Evolutionary conservation across 1,140 invertebrate species (phyloP).

Genomic region (Steinernema khuongi): DNA sequence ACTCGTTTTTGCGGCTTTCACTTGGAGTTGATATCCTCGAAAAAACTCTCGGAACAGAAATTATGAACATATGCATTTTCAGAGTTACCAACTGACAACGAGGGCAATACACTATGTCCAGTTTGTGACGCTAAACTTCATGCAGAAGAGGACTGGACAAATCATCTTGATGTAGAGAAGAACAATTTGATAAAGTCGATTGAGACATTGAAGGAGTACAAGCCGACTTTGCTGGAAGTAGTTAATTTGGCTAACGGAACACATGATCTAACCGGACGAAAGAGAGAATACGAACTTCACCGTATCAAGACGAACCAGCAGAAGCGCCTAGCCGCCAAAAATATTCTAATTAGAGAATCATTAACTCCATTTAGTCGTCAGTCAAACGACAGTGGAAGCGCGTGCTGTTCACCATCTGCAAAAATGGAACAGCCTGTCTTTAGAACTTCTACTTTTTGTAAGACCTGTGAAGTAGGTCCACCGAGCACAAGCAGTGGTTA

Average conservation of each 20-base stretch:
- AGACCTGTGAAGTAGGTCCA: neutral
- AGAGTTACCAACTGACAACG: constrained; percentile 7
- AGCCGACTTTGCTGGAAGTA: neutral
- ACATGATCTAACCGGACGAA: neutral
- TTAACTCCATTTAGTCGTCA: neutral
- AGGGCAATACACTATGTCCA: neutral
- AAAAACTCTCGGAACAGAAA: neutral
- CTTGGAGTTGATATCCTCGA: neutral
- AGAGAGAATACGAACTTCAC: neutral
- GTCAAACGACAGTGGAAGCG: neutral
- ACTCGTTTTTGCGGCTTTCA: no score
- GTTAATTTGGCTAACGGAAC: neutral
- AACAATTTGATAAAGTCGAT: neutral
- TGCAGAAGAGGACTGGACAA: neutral
- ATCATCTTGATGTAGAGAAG: neutral
- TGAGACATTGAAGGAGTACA: neutral
- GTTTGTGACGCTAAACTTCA: neutral
- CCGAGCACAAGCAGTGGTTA: neutral
- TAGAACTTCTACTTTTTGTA: neutral
- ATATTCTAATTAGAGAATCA: neutral
- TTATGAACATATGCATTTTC: neutral
- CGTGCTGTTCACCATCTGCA: neutral
- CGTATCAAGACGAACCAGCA: neutral
- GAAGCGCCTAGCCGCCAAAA: neutral
- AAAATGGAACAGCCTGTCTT: neutral